A percentile compares a stretch with the other conserved stretches of the same genome.
Evolutionary conservation across 2,113 vertebrate genomes (phyloP).

Genomic region (Ia io): DNA sequence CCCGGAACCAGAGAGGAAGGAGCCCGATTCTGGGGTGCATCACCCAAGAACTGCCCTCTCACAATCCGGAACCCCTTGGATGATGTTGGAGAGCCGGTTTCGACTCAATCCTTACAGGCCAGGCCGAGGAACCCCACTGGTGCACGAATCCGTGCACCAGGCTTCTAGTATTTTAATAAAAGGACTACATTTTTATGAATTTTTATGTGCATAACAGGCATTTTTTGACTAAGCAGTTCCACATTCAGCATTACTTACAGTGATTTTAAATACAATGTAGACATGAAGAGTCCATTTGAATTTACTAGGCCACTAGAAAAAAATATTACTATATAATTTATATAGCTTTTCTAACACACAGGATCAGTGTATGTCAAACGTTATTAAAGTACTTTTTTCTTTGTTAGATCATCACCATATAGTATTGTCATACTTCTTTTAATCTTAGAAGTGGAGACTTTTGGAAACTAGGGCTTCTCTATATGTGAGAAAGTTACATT

Average conservation of each 20-base stretch:
- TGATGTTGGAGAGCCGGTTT: too few relatives aligned
- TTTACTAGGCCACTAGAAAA: conserved; percentile 10
- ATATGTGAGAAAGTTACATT: conserved; percentile 32
- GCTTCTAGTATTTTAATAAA: conserved; percentile 33
- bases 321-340: neutral
- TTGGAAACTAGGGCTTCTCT: conserved; percentile 30
- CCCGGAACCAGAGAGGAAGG: too few relatives aligned
- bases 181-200: conserved; percentile 23
- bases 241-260: conserved; percentile 18
- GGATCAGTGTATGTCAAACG: neutral
- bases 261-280: conserved; percentile 35
- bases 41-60: too few relatives aligned
- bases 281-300: conserved; percentile 42
- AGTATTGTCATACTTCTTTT: conserved; percentile 36
- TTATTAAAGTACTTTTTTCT: conserved; percentile 42
- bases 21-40: too few relatives aligned
- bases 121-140: too few relatives aligned
- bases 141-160: too few relatives aligned
- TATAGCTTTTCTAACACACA: conserved; percentile 12
- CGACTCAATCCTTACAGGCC: too few relatives aligned
- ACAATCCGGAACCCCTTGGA: too few relatives aligned
- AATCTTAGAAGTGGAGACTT: conserved; percentile 56
- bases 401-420: conserved; percentile 23
- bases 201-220: neutral
- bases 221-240: conserved; percentile 41